Conservation (phyloP, 2,888 invertebrate species). For the Pantelozetes paolii region DNA sequence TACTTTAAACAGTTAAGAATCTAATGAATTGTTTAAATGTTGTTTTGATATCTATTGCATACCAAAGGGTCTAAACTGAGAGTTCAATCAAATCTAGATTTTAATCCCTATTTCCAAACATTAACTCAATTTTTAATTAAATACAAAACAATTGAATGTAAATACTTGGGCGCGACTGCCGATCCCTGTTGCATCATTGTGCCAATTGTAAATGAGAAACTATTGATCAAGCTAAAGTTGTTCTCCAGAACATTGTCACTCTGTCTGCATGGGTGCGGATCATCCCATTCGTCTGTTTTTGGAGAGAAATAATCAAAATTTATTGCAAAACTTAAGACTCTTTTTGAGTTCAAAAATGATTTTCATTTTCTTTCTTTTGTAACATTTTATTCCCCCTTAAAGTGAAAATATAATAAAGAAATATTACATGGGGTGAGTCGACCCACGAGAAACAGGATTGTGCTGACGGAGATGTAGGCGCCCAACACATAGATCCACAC, state of each 20-base stretch:
- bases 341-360: too few relatives aligned
- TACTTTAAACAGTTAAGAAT: too few relatives aligned
- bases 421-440: slow-evolving; percentile 56
- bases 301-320: background rate
- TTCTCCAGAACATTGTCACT: slow-evolving; percentile 72
- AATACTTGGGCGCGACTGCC: slow-evolving; percentile 86
- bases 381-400: background rate
- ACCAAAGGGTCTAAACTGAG: too few relatives aligned
- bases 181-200: slow-evolving; percentile 93
- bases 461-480: slow-evolving; percentile 74
- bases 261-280: slow-evolving; percentile 66
- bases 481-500: slow-evolving; percentile 80
- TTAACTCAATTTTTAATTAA: too few relatives aligned
- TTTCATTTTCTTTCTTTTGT: background rate
- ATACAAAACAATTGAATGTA: too few relatives aligned
- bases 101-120: too few relatives aligned
- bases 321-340: background rate
- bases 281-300: slow-evolving; percentile 52
- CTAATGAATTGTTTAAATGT: too few relatives aligned
- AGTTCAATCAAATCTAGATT: too few relatives aligned
- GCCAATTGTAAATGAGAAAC: slow-evolving; percentile 95
- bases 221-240: slow-evolving; percentile 85
- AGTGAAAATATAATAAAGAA: background rate
- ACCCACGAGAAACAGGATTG: slow-evolving; percentile 62
- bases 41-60: too few relatives aligned